phyloP scores from a whole-genome alignment of 2,113 vertebrate species.

The Prolemur simus region DNA sequence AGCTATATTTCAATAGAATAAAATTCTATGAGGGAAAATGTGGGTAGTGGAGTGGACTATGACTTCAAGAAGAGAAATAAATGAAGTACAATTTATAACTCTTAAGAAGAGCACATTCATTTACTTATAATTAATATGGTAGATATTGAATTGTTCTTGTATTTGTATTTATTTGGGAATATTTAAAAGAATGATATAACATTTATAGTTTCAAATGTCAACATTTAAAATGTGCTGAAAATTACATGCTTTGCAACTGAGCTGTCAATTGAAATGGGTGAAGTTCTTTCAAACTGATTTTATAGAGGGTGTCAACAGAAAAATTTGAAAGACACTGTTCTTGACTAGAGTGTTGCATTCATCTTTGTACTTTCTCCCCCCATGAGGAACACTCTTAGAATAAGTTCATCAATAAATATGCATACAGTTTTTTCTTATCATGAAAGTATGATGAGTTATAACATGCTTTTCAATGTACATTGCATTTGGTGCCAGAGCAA shows the following conservation, averaged over 20 bases:
- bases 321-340: not conserved
- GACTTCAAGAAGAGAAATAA: not conserved
- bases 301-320: not conserved
- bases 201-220: constrained; percentile 1
- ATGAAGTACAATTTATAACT: not conserved
- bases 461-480: not conserved
- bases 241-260: not conserved
- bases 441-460: not conserved
- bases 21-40: not conserved
- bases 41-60: not conserved
- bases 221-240: not conserved
- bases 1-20: not conserved
- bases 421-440: not conserved
- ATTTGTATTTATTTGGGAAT: not conserved
- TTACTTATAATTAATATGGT: not conserved
- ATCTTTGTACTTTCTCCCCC: not conserved
- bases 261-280: not conserved
- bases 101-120: not conserved
- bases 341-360: not conserved
- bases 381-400: not conserved
- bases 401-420: not conserved
- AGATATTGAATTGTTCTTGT: not conserved
- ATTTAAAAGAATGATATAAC: not conserved
- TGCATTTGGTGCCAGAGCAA: not conserved
- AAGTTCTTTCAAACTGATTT: not conserved